Base-by-base conservation (phyloP, 2,888 invertebrate genomes). In the Achlya flavicornis region DNA sequence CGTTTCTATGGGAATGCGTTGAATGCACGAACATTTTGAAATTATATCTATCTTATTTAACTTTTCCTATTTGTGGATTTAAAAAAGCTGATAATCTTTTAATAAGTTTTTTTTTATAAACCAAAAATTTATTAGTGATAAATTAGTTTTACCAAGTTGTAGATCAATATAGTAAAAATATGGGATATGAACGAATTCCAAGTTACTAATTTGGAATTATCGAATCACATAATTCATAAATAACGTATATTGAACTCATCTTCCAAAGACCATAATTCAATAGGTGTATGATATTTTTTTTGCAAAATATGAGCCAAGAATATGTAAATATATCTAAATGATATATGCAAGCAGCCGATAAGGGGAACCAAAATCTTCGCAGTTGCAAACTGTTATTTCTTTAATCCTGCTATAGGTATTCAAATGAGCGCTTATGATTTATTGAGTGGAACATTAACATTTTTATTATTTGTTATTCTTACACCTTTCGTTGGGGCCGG, bases 391-490 rank as follows among this genome's bases (percentile, higher is more conserved):
- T 90, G 87, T 84, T 84, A 87, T 89, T 90, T 87, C 86, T 86
- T 90, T 93, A 92, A 93, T 92, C 92, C 89, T 84, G 81, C 86
- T 79, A 92, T 91, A 91, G 83, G 90, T 91, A 93, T 93, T 92
- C 92, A 93, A 93, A 94, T 93, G 92, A 93, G 92, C 83, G 79
- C 88, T 89, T 90, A 91, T 94, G 94, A 94, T 94, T 94, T 94
- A 94, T 94, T 92, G 94, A 94, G 94, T 94, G 94, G 94, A 93
- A 92, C 91, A 94, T 94, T 94, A 90, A 88, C 94, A 94, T 94
- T 93, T 94, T 94, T 93, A 94, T 94, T 94, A 94, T 94, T 94
- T 94, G 94, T 94, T 94, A 94, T 94, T 94, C 90, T 94, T 93
- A 89, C 90, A 90, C 90, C 89, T 91, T 90, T 89, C 83, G 83